Evolutionary conservation across 2,888 invertebrate genomes (phyloP).

Genomic region (Trichogramma evanescens): DNA sequence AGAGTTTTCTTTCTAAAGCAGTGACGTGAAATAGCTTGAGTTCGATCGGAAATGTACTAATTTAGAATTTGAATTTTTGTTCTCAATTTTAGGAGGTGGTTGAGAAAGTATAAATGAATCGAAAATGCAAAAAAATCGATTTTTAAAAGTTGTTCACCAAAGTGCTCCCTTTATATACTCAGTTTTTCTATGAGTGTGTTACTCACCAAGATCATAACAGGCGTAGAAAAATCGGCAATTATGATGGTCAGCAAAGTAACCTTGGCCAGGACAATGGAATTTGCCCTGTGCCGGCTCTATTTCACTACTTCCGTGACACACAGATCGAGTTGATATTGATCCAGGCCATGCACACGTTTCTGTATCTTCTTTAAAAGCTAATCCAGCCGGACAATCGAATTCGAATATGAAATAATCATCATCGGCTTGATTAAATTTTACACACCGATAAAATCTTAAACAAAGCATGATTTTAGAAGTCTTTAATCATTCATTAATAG

Average conservation of each 20-base stretch:
- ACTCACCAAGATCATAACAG: conserved; percentile 64
- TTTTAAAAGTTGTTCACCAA: too few species aligned
- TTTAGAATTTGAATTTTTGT: too few species aligned
- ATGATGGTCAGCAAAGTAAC: conserved; percentile 73
- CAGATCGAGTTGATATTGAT: conserved; percentile 61
- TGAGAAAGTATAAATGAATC: too few species aligned
- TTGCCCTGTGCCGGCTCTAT: conserved; percentile 68
- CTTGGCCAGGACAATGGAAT: conserved; percentile 63
- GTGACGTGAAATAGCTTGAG: too few species aligned
- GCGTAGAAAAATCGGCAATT: conserved; percentile 82
- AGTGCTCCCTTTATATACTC: background rate
- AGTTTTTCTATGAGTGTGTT: background rate
- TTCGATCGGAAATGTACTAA: too few species aligned
- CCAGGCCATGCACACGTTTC: conserved; percentile 80
- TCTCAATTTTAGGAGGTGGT: too few species aligned
- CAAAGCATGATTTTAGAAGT: conserved; percentile 2
- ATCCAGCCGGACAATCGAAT: conserved; percentile 71
- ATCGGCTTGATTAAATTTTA: conserved; percentile 68
- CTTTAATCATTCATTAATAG: background rate
- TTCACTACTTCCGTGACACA: conserved; percentile 72
- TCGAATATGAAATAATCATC: conserved; percentile 74
- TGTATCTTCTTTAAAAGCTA: conserved; percentile 68
- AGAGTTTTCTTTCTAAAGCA: too few species aligned
- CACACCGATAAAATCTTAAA: conserved; percentile 68
- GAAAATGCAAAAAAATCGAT: too few species aligned